phyloP scores from a whole-genome alignment of 2,113 vertebrate species.

The Probosciger aterrimus region DNA sequence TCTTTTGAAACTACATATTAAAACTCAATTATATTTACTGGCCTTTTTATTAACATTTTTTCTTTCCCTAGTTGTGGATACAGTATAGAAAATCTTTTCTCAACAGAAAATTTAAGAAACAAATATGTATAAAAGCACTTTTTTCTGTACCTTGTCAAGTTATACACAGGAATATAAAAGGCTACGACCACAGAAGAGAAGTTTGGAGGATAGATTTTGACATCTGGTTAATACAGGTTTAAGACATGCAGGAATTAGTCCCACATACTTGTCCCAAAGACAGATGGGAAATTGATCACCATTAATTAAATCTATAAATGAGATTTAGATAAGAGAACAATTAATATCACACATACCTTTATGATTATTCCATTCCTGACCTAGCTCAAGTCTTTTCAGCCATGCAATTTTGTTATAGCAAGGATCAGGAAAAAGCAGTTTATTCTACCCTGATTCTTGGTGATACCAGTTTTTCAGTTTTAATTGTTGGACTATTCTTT shows the following conservation, averaged over 20 bases:
- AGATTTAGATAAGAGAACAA: background rate
- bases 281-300: background rate
- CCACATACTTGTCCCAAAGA: background rate
- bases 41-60: background rate
- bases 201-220: background rate
- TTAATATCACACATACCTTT: background rate
- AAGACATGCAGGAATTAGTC: background rate
- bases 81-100: background rate
- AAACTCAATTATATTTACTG: background rate
- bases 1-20: background rate
- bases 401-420: background rate
- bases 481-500: background rate
- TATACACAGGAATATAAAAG: background rate
- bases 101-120: background rate
- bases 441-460: background rate
- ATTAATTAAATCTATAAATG: background rate
- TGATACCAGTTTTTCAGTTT: background rate
- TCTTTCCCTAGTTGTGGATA: background rate
- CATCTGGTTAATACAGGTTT: background rate
- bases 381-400: background rate
- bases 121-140: background rate
- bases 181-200: background rate
- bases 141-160: background rate
- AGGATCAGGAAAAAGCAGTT: background rate
- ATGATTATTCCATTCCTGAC: background rate